Percentiles rank a stretch among this genome's conserved stretches.
Conservation (phyloP, 2,113 vertebrate genomes). For the Oreochromis niloticus region DNA sequence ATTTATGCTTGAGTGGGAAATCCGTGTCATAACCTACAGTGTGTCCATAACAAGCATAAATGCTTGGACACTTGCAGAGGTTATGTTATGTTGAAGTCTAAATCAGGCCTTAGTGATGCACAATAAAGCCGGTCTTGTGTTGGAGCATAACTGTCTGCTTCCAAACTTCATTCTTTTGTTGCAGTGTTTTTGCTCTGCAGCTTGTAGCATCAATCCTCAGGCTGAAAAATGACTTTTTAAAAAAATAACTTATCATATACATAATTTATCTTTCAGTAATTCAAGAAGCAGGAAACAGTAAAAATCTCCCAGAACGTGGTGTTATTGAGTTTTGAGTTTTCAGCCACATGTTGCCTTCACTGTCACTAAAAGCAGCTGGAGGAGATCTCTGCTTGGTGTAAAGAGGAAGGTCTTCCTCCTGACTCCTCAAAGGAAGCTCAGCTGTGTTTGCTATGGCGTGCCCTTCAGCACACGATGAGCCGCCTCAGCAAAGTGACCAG, state of each 20-base stretch:
- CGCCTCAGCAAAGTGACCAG: constrained; percentile 45
- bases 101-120: background rate
- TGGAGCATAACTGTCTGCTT: background rate
- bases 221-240: background rate
- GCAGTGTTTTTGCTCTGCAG: background rate
- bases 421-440: constrained; percentile 44
- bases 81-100: background rate
- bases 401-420: constrained; percentile 55
- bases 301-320: background rate
- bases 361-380: constrained; percentile 23
- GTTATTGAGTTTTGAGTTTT: background rate
- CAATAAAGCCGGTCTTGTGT: background rate
- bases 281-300: background rate
- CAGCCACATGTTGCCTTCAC: background rate
- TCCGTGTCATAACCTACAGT: background rate
- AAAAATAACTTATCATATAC: background rate
- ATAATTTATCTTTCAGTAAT: background rate
- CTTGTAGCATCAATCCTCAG: background rate
- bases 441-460: constrained; percentile 64
- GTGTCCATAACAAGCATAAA: background rate
- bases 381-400: constrained; percentile 48
- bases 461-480: constrained; percentile 41
- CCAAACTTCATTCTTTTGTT: background rate
- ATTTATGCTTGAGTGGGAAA: background rate
- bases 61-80: background rate